Percentiles rank a stretch among this genome's conserved stretches.
phyloP scores from a whole-genome alignment of 2,797 vertebrate genomes.

The Rhincodon typus region DNA sequence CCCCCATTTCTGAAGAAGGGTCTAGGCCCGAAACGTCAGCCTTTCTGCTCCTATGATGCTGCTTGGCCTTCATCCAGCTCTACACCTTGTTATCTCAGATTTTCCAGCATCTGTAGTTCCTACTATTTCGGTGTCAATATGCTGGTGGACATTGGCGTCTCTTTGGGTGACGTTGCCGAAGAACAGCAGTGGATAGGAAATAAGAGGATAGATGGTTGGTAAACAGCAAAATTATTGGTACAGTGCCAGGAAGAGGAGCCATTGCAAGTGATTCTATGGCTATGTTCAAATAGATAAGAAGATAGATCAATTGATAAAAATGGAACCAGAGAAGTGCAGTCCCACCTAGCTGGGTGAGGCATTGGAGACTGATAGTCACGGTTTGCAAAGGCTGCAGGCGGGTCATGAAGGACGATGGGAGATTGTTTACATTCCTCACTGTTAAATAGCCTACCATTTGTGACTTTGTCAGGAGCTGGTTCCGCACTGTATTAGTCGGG shows the following conservation, averaged over 20 bases:
- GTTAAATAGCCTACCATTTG: background rate
- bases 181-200: background rate
- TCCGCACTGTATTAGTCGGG: background rate
- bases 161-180: too few species aligned
- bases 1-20: too few species aligned
- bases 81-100: too few species aligned
- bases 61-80: too few species aligned
- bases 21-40: too few species aligned
- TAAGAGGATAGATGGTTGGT: background rate
- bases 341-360: background rate
- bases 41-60: too few species aligned
- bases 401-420: background rate
- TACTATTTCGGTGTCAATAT: too few species aligned
- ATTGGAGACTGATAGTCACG: background rate
- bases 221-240: background rate
- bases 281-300: background rate
- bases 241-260: background rate
- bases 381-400: background rate
- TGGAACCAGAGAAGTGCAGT: background rate
- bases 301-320: background rate
- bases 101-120: too few species aligned
- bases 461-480: background rate
- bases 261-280: background rate
- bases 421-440: background rate
- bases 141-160: too few species aligned